Conservation (phyloP, 2,888 invertebrate species). For the Lasioglossum morio region DNA sequence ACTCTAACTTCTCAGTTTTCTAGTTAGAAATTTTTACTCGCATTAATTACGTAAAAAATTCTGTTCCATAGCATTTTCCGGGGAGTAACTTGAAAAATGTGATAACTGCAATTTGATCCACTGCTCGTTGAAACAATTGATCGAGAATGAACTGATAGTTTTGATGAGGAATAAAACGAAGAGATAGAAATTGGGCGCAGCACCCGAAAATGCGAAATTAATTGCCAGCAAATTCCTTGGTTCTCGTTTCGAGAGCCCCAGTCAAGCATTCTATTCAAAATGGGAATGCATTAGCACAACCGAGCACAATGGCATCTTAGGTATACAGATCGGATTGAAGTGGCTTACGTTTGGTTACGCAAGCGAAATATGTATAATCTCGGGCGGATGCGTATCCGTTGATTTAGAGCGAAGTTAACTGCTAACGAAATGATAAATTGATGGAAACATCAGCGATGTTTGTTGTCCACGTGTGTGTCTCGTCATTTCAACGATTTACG, state of each 20-base stretch:
- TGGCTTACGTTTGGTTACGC: conserved; percentile 35
- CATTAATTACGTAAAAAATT: no score
- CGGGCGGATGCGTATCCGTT: neutral
- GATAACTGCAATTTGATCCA: no score
- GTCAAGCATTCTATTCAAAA: conserved; percentile 49
- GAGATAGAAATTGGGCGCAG: neutral
- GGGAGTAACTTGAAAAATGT: no score
- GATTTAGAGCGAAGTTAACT: conserved; percentile 33
- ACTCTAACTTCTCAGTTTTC: neutral
- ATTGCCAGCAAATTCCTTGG: conserved; percentile 23
- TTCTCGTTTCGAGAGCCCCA: conserved; percentile 22
- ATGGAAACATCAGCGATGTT: neutral
- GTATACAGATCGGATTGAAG: conserved; percentile 38
- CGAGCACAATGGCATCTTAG: conserved; percentile 49
- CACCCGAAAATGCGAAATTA: conserved; percentile 26
- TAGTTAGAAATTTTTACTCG: neutral
- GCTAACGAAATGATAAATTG: neutral
- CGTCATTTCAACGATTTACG: neutral
- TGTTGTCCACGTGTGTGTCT: neutral
- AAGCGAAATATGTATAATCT: conserved; percentile 21
- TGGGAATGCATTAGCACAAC: conserved; percentile 37
- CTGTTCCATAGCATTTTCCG: neutral
- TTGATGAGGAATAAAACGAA: no score
- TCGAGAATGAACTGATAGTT: neutral
- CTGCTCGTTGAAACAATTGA: no score